Conservation (phyloP, 2,888 invertebrate genomes). For the Parascotia fuliginaria region DNA sequence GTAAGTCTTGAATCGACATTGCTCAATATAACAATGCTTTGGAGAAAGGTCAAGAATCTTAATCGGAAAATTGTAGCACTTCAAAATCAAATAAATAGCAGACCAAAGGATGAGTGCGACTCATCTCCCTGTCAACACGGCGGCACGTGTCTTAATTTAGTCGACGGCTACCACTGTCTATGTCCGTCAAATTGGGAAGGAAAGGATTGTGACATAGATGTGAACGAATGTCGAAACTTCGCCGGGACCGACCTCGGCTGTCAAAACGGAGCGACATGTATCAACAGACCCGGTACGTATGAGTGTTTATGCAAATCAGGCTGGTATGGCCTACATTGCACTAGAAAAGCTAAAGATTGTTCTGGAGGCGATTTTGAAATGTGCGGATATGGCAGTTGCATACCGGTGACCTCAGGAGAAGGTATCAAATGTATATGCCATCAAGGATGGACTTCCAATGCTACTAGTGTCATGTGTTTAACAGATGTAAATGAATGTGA, state of each 20-base stretch:
- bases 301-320: slow-evolving; percentile 92
- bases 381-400: slow-evolving; percentile 95
- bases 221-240: slow-evolving; percentile 94
- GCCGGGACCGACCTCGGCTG: slow-evolving; percentile 95
- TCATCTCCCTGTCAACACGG: slow-evolving; percentile 93
- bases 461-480: slow-evolving; percentile 89
- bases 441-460: slow-evolving; percentile 94
- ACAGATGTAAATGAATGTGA: slow-evolving; percentile 96
- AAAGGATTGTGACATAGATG: slow-evolving; percentile 89
- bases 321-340: slow-evolving; percentile 94
- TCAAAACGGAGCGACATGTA: slow-evolving; percentile 95
- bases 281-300: slow-evolving; percentile 92
- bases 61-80: slow-evolving; percentile 71
- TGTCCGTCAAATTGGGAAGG: slow-evolving; percentile 92
- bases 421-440: slow-evolving; percentile 93
- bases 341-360: slow-evolving; percentile 90
- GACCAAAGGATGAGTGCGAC: slow-evolving; percentile 87
- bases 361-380: slow-evolving; percentile 89
- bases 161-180: slow-evolving; percentile 89
- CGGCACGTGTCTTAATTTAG: slow-evolving; percentile 91
- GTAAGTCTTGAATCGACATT: slow-evolving; percentile 31
- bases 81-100: slow-evolving; percentile 70
- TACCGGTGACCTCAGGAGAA: slow-evolving; percentile 86
- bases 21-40: slow-evolving; percentile 55
- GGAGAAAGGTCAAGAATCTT: slow-evolving; percentile 59